These are phyloP conservation scores for Chromis chromis DNA, from an alignment of 2,797 vertebrate species.

Conservation along the genomic window DNA sequence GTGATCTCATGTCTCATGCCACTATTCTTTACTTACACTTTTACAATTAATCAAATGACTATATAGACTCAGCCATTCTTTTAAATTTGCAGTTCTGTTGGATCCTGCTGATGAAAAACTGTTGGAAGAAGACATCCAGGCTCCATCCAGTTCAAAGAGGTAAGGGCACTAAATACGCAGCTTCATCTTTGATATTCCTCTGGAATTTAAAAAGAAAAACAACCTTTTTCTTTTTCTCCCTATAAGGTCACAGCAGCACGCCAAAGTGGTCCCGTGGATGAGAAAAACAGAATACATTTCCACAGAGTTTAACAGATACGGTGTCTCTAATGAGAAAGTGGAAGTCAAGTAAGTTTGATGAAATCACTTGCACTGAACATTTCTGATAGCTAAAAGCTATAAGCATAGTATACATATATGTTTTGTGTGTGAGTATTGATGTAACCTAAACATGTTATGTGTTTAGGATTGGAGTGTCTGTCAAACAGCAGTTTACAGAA, in stretches of 20 bases:
- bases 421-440: not conserved
- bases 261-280: constrained; percentile 98
- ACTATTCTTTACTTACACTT: rapidly evolving
- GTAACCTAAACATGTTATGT: constrained; percentile 12
- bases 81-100: constrained; percentile 84
- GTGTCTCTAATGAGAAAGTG: constrained; percentile 95
- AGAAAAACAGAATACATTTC: constrained; percentile 97
- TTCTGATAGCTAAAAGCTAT: rapidly evolving
- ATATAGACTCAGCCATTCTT: constrained; percentile 11
- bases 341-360: constrained; percentile 93
- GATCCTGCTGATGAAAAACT: constrained; percentile 96
- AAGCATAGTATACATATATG: not conserved
- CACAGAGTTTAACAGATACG: constrained; percentile 96
- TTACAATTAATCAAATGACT: not conserved
- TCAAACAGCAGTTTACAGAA: constrained; percentile 97
- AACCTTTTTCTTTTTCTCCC: not conserved
- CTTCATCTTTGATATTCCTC: not conserved
- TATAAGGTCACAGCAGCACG: constrained; percentile 93
- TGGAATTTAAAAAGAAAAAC: not conserved
- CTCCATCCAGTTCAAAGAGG: constrained; percentile 95
- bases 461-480: constrained; percentile 93
- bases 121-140: constrained; percentile 95
- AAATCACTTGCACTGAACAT: not conserved
- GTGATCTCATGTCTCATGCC: not conserved
- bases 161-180: constrained; percentile 48